Base-by-base conservation (phyloP, 92 coral and sea anemone genomes). In the Hydrozoanthus gracilis region DNA sequence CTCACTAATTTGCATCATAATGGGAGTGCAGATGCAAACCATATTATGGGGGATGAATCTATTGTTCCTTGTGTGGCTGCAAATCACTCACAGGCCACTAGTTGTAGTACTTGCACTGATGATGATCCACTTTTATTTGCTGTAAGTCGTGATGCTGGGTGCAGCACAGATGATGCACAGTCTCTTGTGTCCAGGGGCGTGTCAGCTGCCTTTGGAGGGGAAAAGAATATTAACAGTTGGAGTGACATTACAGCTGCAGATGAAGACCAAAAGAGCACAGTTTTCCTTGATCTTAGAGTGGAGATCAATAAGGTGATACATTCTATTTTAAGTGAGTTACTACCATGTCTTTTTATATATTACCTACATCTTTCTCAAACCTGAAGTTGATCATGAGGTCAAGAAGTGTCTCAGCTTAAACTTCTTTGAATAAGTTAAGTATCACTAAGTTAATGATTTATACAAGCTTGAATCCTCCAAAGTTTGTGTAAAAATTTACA, bases 281-380 rank as follows among this genome's bases (percentile, higher is more conserved):
- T 89, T 44, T 89, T 85, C 78, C 86, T 89, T 80, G 92, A 89
- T 64, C 88, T 89, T 11, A 74, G 92, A 58, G 73, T 76, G 13
- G 83, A 85, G 51, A 48, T 12, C 46, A 47, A 45, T 52, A 64
- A 64, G 73, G 85, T 66, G 39, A 80, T 16, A 47, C 4, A 3
- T 14, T 9, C 13, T 62, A 13, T 56, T 16, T 0, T 27, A 27
- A 27, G 39, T 27, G 39, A 27, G 39, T 27, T 0, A 27, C 39
- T 27, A 27, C 39, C 39, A 27, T 27, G 39, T 27, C 39, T 27
- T 27, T 27, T 27, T 27, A 27, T 27, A 27, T 27, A 27, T 27
- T 27, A 27, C 0, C 39, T 27, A 27, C 39, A 27, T 27, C 39
- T 27, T 27, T 27, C 39, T 27, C 39, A 27, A 27, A 0, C 39